These are phyloP conservation scores for Myodes glareolus DNA, from an alignment of 2,113 vertebrate genomes.

Conservation along the genomic window DNA sequence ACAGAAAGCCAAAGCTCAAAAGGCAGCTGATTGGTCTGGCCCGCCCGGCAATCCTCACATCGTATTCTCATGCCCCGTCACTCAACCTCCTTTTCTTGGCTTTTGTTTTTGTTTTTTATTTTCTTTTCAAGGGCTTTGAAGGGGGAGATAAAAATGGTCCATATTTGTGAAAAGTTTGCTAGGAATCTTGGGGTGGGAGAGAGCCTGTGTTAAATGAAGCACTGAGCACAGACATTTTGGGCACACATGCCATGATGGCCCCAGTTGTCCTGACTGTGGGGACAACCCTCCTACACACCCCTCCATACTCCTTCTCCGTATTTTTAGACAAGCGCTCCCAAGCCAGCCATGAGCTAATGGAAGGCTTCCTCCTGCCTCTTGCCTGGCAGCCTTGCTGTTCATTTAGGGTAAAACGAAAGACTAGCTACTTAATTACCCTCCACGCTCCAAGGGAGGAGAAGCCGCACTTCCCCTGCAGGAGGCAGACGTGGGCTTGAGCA, in stretches of 20 bases:
- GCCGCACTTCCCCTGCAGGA: not conserved
- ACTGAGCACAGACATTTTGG: conserved; percentile 53
- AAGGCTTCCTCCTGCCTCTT: conserved; percentile 64
- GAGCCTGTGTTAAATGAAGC: conserved; percentile 54
- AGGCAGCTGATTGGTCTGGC: conserved; percentile 65
- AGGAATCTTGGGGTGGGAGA: conserved; percentile 37
- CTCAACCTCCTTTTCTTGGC: conserved; percentile 45
- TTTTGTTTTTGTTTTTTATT: conserved; percentile 43
- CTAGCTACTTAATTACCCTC: conserved; percentile 47
- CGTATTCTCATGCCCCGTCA: conserved; percentile 52
- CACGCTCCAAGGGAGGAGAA: not conserved
- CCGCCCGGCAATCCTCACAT: not conserved
- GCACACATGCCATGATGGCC: conserved; percentile 46
- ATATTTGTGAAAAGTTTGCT: conserved; percentile 57
- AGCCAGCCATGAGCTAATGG: conserved; percentile 64
- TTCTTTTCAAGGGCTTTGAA: conserved; percentile 54
- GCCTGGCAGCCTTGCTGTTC: conserved; percentile 63
- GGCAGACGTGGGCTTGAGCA: not conserved
- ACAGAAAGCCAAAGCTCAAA: not conserved
- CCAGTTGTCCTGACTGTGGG: conserved; percentile 56
- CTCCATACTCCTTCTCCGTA: conserved; percentile 57
- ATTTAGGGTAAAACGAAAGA: conserved; percentile 33
- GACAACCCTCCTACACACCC: conserved; percentile 64
- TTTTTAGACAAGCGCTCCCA: conserved; percentile 72
- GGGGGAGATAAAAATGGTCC: conserved; percentile 30